These are phyloP conservation scores for Hypselothyrea guttata DNA, from an alignment of 2,888 invertebrate species.

Conservation along the genomic window DNA sequence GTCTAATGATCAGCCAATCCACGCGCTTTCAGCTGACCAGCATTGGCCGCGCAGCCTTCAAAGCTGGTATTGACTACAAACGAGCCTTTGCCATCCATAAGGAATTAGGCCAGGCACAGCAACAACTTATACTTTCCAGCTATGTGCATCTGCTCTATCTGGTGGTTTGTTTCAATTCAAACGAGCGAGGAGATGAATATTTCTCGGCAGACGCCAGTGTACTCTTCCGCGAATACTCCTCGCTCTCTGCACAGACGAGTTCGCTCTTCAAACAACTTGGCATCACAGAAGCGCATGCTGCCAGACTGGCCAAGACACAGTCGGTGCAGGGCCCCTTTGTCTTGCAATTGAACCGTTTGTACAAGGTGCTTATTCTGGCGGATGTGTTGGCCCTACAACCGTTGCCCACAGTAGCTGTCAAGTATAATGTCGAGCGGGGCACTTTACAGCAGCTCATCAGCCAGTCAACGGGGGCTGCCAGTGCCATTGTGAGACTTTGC, in stretches of 20 bases:
- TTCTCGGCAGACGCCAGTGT: slow-evolving; percentile 84
- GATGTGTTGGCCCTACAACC: slow-evolving; percentile 89
- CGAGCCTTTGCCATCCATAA: slow-evolving; percentile 88
- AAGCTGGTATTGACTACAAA: slow-evolving; percentile 91
- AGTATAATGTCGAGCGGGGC: slow-evolving; percentile 89
- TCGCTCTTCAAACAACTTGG: slow-evolving; percentile 89
- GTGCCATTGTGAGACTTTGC: slow-evolving; percentile 90
- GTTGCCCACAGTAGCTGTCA: slow-evolving; percentile 87
- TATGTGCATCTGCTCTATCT: slow-evolving; percentile 94
- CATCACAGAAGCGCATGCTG: slow-evolving; percentile 88
- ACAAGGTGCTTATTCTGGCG: slow-evolving; percentile 91
- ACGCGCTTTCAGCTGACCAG: slow-evolving; percentile 85
- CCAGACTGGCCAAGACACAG: slow-evolving; percentile 87
- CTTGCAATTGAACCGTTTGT: slow-evolving; percentile 87
- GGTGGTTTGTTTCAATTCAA: slow-evolving; percentile 83
- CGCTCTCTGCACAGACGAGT: slow-evolving; percentile 86
- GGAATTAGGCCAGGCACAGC: slow-evolving; percentile 89
- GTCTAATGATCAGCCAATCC: slow-evolving; percentile 79
- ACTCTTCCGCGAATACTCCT: slow-evolving; percentile 84
- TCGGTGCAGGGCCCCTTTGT: slow-evolving; percentile 84
- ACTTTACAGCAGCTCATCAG: slow-evolving; percentile 90
- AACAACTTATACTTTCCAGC: slow-evolving; percentile 89
- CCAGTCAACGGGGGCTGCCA: slow-evolving; percentile 88
- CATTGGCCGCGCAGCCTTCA: slow-evolving; percentile 91
- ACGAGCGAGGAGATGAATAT: slow-evolving; percentile 85